phyloP scores from a whole-genome alignment of 2,888 invertebrate genomes.

The Phyto melanocephala region DNA sequence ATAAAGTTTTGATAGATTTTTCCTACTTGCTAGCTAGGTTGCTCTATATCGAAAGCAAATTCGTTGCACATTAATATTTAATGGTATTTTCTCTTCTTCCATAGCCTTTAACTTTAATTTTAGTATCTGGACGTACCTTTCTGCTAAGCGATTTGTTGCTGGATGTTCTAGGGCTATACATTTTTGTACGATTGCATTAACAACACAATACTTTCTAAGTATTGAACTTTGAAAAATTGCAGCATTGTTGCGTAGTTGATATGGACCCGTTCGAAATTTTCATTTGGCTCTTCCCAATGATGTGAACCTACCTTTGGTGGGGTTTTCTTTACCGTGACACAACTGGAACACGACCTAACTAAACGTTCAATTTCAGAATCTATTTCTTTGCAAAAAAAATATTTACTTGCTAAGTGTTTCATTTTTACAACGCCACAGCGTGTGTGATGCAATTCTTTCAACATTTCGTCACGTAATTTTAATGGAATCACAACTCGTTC shows the following conservation, averaged over 20 bases:
- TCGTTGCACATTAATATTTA: constrained; percentile 26
- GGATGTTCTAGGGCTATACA: too few relatives aligned
- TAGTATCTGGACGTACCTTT: constrained; percentile 52
- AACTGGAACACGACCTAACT: constrained; percentile 15
- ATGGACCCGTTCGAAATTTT: too few relatives aligned
- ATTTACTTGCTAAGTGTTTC: constrained; percentile 6
- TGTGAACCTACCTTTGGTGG: constrained; percentile 15
- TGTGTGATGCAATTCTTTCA: constrained; percentile 18
- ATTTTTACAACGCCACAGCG: not conserved
- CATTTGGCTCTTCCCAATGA: too few relatives aligned
- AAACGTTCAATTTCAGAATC: constrained; percentile 18
- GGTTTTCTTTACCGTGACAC: constrained; percentile 21
- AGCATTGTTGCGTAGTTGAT: too few relatives aligned
- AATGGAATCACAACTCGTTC: constrained; percentile 18
- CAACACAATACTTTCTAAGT: constrained; percentile 4
- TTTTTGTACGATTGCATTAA: too few relatives aligned
- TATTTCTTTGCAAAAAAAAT: constrained; percentile 16
- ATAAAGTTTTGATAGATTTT: constrained; percentile 46
- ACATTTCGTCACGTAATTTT: constrained; percentile 16
- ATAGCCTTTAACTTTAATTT: constrained; percentile 49
- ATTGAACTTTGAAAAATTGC: constrained; percentile 25
- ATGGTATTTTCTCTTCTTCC: constrained; percentile 76
- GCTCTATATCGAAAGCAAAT: constrained; percentile 44
- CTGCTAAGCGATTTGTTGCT: constrained; percentile 44
- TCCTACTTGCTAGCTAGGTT: constrained; percentile 37